These are phyloP conservation scores for Myotis daubentonii DNA, from an alignment of 2,797 vertebrate species.

Conservation along the genomic window DNA sequence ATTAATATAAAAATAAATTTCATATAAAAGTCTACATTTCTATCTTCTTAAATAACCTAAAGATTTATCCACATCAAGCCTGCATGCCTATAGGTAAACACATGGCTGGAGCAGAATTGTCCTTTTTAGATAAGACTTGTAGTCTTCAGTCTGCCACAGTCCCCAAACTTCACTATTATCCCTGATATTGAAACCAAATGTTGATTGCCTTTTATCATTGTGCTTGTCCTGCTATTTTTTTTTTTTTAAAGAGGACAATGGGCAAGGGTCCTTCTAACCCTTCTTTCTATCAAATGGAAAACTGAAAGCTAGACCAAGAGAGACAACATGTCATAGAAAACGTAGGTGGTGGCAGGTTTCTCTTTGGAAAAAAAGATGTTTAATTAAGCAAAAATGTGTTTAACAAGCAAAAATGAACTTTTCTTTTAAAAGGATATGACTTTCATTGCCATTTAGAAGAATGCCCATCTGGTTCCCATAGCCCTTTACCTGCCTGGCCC, in stretches of 20 bases:
- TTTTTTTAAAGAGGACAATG: background rate
- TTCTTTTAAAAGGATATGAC: background rate
- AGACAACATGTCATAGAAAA: background rate
- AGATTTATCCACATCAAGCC: background rate
- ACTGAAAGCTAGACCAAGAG: background rate
- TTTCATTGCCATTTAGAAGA: background rate
- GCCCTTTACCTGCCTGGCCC: background rate
- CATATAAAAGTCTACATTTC: background rate
- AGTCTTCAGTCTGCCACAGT: background rate
- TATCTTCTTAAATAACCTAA: background rate
- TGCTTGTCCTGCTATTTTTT: background rate
- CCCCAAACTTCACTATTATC: background rate
- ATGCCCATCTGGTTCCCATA: no score
- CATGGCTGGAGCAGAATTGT: background rate
- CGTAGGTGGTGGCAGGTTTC: background rate
- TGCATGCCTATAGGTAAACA: background rate
- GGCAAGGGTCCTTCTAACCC: background rate
- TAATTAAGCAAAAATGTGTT: background rate
- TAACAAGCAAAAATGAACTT: background rate
- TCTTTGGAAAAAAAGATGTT: background rate
- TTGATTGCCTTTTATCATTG: background rate
- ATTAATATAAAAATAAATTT: background rate
- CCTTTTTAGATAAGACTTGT: background rate
- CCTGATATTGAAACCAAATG: background rate
- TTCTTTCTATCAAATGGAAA: constrained; percentile 8